These are phyloP conservation scores for Coremacera marginata DNA, from an alignment of 2,888 invertebrate genomes.

Conservation along the genomic window DNA sequence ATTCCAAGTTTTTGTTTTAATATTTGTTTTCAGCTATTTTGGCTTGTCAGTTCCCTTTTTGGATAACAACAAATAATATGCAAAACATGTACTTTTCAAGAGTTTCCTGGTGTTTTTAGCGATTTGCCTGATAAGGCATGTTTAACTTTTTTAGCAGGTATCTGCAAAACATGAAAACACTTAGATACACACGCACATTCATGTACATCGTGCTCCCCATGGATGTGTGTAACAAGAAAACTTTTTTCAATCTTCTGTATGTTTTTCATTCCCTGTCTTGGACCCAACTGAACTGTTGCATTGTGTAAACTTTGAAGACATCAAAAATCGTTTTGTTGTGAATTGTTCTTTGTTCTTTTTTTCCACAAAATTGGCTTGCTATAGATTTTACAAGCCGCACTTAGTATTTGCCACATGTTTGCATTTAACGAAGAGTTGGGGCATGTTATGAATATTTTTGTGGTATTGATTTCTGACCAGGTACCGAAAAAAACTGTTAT, in stretches of 20 bases:
- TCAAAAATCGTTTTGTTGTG: constrained; percentile 24
- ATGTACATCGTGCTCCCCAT: neutral
- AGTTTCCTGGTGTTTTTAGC: neutral
- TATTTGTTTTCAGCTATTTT: no score
- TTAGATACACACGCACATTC: neutral
- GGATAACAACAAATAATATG: neutral
- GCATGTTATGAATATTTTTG: no score
- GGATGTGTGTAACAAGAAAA: neutral
- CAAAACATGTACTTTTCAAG: no score
- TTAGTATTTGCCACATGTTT: neutral
- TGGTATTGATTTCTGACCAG: no score
- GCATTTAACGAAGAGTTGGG: neutral
- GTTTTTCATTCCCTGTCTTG: neutral
- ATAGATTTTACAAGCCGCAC: neutral
- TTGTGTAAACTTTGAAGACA: neutral
- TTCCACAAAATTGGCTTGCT: neutral
- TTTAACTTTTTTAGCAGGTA: neutral
- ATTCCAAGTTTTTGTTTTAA: no score
- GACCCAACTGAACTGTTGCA: neutral
- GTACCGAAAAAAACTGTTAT: no score
- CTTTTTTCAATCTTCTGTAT: neutral
- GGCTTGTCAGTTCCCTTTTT: neutral
- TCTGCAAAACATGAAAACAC: constrained; percentile 13
- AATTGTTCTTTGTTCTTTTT: neutral
- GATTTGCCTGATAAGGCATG: neutral